A percentile compares a stretch with the other conserved stretches of the same genome.
phyloP scores from a whole-genome alignment of 2,113 vertebrate species.

The Lepisosteus oculatus region DNA sequence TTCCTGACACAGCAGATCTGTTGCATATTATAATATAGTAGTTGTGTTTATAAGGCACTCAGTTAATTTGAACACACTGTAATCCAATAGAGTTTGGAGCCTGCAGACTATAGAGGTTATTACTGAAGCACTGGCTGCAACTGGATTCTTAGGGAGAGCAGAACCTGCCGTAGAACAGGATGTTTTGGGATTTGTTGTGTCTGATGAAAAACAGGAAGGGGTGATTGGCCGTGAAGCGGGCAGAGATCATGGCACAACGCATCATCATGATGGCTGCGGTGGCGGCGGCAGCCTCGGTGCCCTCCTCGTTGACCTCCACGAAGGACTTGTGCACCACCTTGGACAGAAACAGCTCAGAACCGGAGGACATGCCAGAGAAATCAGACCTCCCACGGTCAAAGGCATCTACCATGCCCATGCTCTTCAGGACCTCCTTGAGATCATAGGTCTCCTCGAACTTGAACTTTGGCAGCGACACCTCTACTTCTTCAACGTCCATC shows the following conservation, averaged over 20 bases:
- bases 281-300: slow-evolving; percentile 78
- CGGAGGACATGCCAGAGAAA: slow-evolving; percentile 75
- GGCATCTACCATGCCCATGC: slow-evolving; percentile 76
- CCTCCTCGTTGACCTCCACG: slow-evolving; percentile 84
- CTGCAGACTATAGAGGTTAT: too few relatives aligned
- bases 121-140: background rate
- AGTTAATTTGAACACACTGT: too few relatives aligned
- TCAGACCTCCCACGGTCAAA: slow-evolving; percentile 57
- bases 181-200: slow-evolving; percentile 64
- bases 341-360: slow-evolving; percentile 71
- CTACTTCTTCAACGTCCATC: slow-evolving; percentile 60
- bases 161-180: slow-evolving; percentile 77
- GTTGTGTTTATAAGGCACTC: too few relatives aligned
- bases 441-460: slow-evolving; percentile 75
- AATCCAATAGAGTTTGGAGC: too few relatives aligned
- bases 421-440: slow-evolving; percentile 58
- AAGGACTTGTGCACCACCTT: slow-evolving; percentile 82
- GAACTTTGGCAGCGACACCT: slow-evolving; percentile 70
- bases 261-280: slow-evolving; percentile 58
- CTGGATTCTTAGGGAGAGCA: slow-evolving; percentile 62
- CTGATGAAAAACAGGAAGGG: slow-evolving; percentile 87
- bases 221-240: slow-evolving; percentile 75
- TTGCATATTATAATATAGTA: too few relatives aligned
- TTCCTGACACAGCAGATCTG: too few relatives aligned
- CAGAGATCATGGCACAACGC: slow-evolving; percentile 42